These are phyloP conservation scores for Sminthurides aquaticus DNA, from an alignment of 2,888 invertebrate genomes.

Conservation along the genomic window DNA sequence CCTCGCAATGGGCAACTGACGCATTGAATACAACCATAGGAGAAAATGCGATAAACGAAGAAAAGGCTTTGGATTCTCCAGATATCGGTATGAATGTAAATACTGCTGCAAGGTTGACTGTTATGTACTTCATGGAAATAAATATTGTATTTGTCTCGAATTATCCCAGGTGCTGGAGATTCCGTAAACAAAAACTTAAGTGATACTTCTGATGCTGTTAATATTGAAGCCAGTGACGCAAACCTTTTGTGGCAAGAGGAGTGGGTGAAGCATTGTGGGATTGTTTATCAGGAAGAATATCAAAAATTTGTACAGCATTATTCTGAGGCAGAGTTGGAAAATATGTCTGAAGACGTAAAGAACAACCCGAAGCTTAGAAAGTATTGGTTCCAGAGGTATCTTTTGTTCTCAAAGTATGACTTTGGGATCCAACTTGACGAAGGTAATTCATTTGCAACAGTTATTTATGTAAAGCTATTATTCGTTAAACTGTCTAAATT, in stretches of 20 bases:
- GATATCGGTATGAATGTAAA: no score
- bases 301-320: slow-evolving; percentile 1
- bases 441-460: slow-evolving; percentile 49
- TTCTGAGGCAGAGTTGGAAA: neutral
- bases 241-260: slow-evolving; percentile 8
- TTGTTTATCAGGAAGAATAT: slow-evolving; percentile 9
- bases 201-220: no score
- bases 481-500: neutral
- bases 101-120: no score
- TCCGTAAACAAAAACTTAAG: no score
- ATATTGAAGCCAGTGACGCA: no score
- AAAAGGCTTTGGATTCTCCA: no score
- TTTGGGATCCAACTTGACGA: slow-evolving; percentile 81
- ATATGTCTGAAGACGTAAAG: neutral
- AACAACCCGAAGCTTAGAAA: slow-evolving; percentile 52
- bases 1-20: neutral
- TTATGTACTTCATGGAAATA: no score
- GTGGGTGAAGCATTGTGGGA: slow-evolving; percentile 12
- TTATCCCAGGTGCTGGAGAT: no score
- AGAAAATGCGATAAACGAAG: neutral
- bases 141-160: no score
- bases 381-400: slow-evolving; percentile 86
- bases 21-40: no score
- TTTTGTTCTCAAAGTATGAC: slow-evolving; percentile 82
- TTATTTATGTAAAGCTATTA: neutral